Evolutionary conservation across 2,113 vertebrate genomes (phyloP).

Genomic region (Suricata suricatta): DNA sequence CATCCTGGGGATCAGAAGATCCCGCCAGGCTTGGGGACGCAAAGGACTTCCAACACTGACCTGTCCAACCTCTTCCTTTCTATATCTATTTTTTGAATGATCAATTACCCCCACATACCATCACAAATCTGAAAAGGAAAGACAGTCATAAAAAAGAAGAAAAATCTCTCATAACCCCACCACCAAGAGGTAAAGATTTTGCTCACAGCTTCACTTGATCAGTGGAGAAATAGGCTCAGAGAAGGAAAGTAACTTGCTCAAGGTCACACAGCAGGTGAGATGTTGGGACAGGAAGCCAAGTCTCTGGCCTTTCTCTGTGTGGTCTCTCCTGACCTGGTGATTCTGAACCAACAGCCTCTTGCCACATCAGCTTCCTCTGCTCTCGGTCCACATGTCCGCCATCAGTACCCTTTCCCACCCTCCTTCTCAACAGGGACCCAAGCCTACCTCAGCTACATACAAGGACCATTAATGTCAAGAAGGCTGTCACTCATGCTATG

Average conservation of each 20-base stretch:
- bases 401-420: too few relatives aligned
- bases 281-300: background rate
- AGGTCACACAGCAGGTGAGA: constrained; percentile 49
- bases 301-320: background rate
- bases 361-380: background rate
- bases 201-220: constrained; percentile 4
- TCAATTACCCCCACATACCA: background rate
- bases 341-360: background rate
- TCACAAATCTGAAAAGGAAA: background rate
- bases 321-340: background rate
- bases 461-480: background rate
- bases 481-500: background rate
- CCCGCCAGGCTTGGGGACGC: background rate
- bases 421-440: background rate
- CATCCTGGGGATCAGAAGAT: background rate
- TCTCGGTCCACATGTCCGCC: background rate
- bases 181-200: background rate
- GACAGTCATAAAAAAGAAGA: background rate
- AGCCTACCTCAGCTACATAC: background rate
- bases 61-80: background rate
- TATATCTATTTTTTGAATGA: background rate
- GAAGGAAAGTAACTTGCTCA: background rate
- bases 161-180: background rate
- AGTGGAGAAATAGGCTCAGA: background rate
- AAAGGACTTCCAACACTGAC: background rate